phyloP scores from a whole-genome alignment of 2,888 invertebrate species.

The Nomada flava region DNA sequence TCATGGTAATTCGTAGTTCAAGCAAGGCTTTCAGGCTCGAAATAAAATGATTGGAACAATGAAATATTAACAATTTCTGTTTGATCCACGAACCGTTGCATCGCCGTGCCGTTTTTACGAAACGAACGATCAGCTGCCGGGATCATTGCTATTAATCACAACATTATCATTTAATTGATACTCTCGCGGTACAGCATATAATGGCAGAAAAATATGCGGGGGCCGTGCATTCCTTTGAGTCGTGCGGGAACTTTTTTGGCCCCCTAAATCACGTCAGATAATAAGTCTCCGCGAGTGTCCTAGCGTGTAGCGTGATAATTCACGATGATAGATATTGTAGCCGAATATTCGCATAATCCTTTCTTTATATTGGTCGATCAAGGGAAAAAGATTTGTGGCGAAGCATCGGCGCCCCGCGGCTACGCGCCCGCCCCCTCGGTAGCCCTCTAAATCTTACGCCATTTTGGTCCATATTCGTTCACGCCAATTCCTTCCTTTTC shows the following conservation, averaged over 20 bases:
- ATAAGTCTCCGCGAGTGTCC: slow-evolving; percentile 74
- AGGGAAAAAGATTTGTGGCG: slow-evolving; percentile 76
- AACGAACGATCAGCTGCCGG: slow-evolving; percentile 16
- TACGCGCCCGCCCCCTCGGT: slow-evolving; percentile 69
- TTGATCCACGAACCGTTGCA: not conserved
- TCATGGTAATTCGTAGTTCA: too few relatives aligned
- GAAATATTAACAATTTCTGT: not conserved
- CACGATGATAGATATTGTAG: slow-evolving; percentile 75
- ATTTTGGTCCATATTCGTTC: slow-evolving; percentile 41
- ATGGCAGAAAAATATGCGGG: slow-evolving; percentile 42
- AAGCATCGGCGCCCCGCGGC: slow-evolving; percentile 71
- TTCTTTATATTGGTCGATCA: slow-evolving; percentile 74
- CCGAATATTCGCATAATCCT: slow-evolving; percentile 78
- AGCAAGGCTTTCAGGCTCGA: too few relatives aligned
- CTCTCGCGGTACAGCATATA: slow-evolving; percentile 39
- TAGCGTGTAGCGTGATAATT: slow-evolving; percentile 78
- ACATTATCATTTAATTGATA: slow-evolving; percentile 58
- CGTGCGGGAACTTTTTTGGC: slow-evolving; percentile 18
- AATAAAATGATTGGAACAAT: too few relatives aligned
- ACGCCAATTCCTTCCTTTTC: not conserved
- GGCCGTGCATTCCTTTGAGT: slow-evolving; percentile 32
- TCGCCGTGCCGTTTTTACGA: slow-evolving; percentile 17
- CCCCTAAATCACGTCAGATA: slow-evolving; percentile 78
- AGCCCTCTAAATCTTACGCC: slow-evolving; percentile 57
- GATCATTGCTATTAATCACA: slow-evolving; percentile 50